Percentiles rank a stretch among this genome's conserved stretches.
These are phyloP conservation scores for Podarcis cretensis DNA, from an alignment of 2,113 vertebrate genomes.

Conservation along the genomic window DNA sequence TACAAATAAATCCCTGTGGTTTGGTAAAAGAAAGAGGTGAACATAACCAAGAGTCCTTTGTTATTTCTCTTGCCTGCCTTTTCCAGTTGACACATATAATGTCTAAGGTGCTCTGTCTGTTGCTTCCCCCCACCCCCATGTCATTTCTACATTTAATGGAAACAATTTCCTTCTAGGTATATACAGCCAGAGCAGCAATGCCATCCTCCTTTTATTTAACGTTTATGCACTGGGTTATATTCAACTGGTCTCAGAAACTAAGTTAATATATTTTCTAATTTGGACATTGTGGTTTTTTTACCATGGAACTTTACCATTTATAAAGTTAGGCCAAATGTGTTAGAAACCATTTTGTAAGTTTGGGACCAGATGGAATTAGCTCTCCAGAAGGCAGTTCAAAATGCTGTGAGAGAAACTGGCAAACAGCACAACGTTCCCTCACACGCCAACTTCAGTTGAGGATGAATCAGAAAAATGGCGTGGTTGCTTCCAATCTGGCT, in stretches of 20 bases:
- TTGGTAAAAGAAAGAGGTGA: slow-evolving; percentile 46
- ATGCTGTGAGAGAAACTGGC: neutral
- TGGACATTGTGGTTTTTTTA: fast-evolving
- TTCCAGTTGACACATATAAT: slow-evolving; percentile 26
- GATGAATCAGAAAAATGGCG: neutral
- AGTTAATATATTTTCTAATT: slow-evolving; percentile 32
- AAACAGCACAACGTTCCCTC: neutral
- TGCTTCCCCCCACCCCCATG: neutral
- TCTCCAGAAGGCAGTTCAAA: neutral
- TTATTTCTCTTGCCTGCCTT: slow-evolving; percentile 15
- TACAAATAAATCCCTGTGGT: slow-evolving; percentile 51
- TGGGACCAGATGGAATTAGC: neutral
- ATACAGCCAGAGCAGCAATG: slow-evolving; percentile 4
- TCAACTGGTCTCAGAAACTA: neutral
- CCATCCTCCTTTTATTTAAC: slow-evolving; percentile 22
- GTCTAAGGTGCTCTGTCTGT: slow-evolving; percentile 28
- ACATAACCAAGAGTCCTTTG: slow-evolving; percentile 23
- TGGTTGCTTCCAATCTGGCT: neutral
- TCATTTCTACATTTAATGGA: slow-evolving; percentile 26
- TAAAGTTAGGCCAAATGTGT: neutral
- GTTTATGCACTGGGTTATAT: neutral
- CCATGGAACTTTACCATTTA: neutral
- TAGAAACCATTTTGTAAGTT: neutral
- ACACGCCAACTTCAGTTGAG: neutral
- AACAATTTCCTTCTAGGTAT: slow-evolving; percentile 35